These are phyloP conservation scores for Drosophila auraria DNA, from an alignment of 1,140 invertebrate species.

Conservation along the genomic window DNA sequence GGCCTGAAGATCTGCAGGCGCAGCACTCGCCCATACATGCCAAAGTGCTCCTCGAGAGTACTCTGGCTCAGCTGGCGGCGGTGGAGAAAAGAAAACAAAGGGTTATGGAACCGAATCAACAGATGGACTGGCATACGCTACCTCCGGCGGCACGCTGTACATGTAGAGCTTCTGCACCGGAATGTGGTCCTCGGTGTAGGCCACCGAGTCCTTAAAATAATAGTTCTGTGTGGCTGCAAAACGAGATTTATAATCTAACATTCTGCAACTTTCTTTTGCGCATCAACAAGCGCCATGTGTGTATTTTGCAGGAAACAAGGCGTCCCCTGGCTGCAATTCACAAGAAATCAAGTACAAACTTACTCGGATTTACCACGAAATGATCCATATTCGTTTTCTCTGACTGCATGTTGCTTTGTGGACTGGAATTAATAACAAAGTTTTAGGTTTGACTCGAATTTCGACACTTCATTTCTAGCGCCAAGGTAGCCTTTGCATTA, in stretches of 20 bases:
- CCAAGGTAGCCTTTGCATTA: neutral
- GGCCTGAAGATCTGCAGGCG: constrained; percentile 17
- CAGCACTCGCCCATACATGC: constrained; percentile 43
- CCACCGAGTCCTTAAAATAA: constrained; percentile 45
- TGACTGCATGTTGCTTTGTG: neutral
- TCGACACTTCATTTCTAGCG: constrained; percentile 16
- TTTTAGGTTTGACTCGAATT: neutral
- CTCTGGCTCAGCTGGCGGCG: constrained; percentile 18
- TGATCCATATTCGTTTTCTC: constrained; percentile 18
- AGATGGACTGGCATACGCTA: constrained; percentile 10
- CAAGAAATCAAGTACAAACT: neutral
- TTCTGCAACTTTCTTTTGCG: neutral
- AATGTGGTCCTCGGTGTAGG: constrained; percentile 71
- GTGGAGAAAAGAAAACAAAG: neutral
- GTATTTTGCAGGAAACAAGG: neutral
- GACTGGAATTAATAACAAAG: neutral
- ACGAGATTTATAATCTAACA: neutral
- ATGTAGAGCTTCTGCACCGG: constrained; percentile 55
- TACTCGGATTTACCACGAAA: constrained; percentile 16
- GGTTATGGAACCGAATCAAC: neutral
- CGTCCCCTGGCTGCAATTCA: no score
- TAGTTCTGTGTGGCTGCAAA: constrained; percentile 39
- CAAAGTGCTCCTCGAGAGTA: constrained; percentile 29
- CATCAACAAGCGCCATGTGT: neutral
- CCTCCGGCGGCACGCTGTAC: constrained; percentile 35